Conservation (phyloP, 2,113 vertebrate genomes). For the Podilymbus podiceps region DNA sequence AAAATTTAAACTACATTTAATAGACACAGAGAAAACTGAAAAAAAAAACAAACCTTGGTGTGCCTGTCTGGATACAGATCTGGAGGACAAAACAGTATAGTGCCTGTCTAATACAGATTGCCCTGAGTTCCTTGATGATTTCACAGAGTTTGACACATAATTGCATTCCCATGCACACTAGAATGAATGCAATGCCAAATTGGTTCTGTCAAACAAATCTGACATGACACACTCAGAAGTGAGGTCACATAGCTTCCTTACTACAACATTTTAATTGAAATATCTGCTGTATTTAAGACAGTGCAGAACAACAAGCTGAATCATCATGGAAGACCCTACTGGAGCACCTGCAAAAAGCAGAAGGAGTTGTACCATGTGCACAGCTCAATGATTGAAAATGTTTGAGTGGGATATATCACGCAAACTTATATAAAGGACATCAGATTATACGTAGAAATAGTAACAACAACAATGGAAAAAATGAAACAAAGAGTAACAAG, state of each 20-base stretch:
- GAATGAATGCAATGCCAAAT: background rate
- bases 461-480: background rate
- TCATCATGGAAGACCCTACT: background rate
- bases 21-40: background rate
- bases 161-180: slow-evolving; percentile 30
- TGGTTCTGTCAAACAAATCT: slow-evolving; percentile 9
- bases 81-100: background rate
- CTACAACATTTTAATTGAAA: background rate
- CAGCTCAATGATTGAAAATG: background rate
- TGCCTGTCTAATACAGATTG: background rate
- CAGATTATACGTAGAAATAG: background rate
- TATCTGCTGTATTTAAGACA: background rate
- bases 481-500: background rate
- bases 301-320: background rate
- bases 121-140: slow-evolving; percentile 11
- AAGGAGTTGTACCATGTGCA: background rate
- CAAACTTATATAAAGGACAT: background rate
- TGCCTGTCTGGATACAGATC: background rate
- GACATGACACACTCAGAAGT: background rate
- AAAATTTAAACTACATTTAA: background rate
- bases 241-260: background rate
- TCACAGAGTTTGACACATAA: slow-evolving; percentile 48
- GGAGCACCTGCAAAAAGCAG: background rate
- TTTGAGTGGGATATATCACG: background rate
- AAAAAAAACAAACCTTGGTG: background rate